These are phyloP conservation scores for Limnodromus scolopaceus DNA, from an alignment of 2,797 vertebrate species.

Conservation along the genomic window DNA sequence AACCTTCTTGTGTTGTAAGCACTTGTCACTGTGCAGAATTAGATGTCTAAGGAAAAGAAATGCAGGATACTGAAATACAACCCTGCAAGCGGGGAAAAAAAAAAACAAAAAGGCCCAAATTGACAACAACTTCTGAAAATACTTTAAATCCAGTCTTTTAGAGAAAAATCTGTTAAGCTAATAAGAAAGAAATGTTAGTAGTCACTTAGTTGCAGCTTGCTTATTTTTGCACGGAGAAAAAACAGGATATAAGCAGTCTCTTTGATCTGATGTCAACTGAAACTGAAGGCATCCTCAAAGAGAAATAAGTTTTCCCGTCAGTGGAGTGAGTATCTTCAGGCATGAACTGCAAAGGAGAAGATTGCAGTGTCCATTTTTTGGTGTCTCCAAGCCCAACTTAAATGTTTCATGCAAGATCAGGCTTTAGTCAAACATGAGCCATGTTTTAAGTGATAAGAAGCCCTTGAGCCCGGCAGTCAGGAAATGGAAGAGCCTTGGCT, in stretches of 20 bases:
- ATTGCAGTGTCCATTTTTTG: fast-evolving
- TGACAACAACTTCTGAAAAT: not conserved
- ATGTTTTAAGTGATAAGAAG: not conserved
- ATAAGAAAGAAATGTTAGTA: not conserved
- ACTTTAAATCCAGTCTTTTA: not conserved
- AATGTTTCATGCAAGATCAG: not conserved
- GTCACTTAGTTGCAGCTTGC: not conserved
- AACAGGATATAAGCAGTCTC: not conserved
- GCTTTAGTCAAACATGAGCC: not conserved
- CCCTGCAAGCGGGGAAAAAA: not conserved
- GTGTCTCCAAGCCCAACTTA: not conserved
- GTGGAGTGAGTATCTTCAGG: not conserved
- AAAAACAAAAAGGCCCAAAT: not conserved
- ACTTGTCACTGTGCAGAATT: not conserved
- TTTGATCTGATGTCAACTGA: not conserved
- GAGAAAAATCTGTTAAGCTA: not conserved
- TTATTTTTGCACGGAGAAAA: not conserved
- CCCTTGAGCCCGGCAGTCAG: not conserved
- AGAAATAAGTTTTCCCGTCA: not conserved
- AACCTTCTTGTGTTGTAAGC: not conserved
- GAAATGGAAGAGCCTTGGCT: conserved; percentile 1
- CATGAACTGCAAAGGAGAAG: not conserved
- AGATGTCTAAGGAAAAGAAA: not conserved
- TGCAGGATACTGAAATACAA: not conserved
- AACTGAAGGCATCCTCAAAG: not conserved